phyloP scores from a whole-genome alignment of 2,797 vertebrate genomes.

The Acipenser oxyrinchus region DNA sequence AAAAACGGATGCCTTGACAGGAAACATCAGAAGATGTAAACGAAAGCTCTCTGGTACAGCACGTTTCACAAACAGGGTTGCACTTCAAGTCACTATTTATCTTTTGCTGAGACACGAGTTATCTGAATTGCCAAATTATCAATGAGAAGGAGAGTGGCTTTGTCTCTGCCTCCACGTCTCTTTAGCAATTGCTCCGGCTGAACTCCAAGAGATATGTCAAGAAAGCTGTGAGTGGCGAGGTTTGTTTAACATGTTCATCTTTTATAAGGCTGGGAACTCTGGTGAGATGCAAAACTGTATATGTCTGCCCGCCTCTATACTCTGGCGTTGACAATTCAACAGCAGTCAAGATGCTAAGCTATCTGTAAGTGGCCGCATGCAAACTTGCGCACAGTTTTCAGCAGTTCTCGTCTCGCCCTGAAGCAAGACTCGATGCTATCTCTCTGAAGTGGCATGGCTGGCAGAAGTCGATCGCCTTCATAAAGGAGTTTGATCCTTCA shows the following conservation, averaged over 20 bases:
- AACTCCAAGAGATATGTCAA: slow-evolving; percentile 12
- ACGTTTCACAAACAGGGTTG: neutral
- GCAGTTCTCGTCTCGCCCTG: slow-evolving; percentile 17
- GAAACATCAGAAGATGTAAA: neutral
- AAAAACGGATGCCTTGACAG: neutral
- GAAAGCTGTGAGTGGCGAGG: slow-evolving; percentile 23
- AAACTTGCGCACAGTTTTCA: slow-evolving; percentile 7
- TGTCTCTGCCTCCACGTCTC: neutral
- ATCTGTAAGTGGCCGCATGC: slow-evolving; percentile 17
- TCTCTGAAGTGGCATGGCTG: slow-evolving; percentile 46
- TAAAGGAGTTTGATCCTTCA: slow-evolving; percentile 47
- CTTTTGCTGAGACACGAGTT: slow-evolving; percentile 7
- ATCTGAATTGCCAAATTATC: slow-evolving; percentile 10
- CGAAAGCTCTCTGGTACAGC: neutral
- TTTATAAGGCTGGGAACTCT: slow-evolving; percentile 27
- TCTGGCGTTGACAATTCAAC: slow-evolving; percentile 7
- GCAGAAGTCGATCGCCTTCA: slow-evolving; percentile 51
- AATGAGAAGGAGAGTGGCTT: neutral
- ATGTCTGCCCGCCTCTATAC: neutral
- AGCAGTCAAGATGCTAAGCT: slow-evolving; percentile 15
- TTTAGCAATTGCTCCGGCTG: slow-evolving; percentile 3
- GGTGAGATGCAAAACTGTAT: slow-evolving; percentile 13
- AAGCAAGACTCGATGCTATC: slow-evolving; percentile 22
- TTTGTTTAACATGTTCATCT: slow-evolving; percentile 24
- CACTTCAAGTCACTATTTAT: neutral